These are phyloP conservation scores for Hirtodrosophila histrioides DNA, from an alignment of 2,888 invertebrate genomes.

Conservation along the genomic window DNA sequence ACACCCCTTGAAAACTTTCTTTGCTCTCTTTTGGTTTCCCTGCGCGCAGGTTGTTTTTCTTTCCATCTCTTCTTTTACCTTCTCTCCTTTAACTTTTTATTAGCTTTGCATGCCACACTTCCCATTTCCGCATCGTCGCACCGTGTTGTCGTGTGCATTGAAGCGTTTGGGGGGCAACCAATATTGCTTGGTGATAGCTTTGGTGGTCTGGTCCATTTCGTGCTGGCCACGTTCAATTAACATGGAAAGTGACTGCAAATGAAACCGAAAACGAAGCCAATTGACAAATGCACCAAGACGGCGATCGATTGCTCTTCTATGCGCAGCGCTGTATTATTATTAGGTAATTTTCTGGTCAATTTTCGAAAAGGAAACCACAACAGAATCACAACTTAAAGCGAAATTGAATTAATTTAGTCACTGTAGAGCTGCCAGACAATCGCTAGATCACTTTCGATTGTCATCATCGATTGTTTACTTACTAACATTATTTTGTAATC, in stretches of 20 bases:
- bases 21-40: slow-evolving; percentile 28
- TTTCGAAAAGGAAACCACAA: too few relatives aligned
- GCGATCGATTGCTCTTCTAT: neutral
- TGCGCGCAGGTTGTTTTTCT: neutral
- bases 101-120: slow-evolving; percentile 58
- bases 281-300: slow-evolving; percentile 5
- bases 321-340: too few relatives aligned
- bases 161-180: slow-evolving; percentile 30
- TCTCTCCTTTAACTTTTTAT: neutral
- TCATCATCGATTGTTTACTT: too few relatives aligned
- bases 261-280: slow-evolving; percentile 44
- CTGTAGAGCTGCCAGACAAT: neutral
- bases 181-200: slow-evolving; percentile 13
- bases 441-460: too few relatives aligned
- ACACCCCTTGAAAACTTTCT: slow-evolving; percentile 43
- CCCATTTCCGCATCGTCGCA: slow-evolving; percentile 69
- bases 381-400: too few relatives aligned
- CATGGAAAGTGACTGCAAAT: slow-evolving; percentile 57
- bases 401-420: too few relatives aligned
- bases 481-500: too few relatives aligned
- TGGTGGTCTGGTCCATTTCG: slow-evolving; percentile 32
- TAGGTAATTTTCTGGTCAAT: too few relatives aligned
- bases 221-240: slow-evolving; percentile 58
- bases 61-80: slow-evolving; percentile 5
- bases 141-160: slow-evolving; percentile 31